Percentiles rank a stretch among this genome's conserved stretches.
These are phyloP conservation scores for Aldabrachelys gigantea DNA, from an alignment of 2,113 vertebrate species.

Conservation along the genomic window DNA sequence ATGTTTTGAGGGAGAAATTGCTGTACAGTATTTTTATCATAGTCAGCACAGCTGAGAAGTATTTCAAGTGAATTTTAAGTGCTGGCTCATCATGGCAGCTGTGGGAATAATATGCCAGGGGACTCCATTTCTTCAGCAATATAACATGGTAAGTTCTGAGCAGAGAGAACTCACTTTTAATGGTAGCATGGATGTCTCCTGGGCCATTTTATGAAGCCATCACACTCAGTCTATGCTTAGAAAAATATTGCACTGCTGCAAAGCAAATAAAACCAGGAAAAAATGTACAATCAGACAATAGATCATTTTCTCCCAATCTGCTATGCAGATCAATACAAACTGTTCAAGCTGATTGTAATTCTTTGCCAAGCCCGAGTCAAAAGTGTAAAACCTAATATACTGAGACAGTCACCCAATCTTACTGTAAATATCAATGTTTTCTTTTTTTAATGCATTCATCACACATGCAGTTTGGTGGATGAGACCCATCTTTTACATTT, in stretches of 20 bases:
- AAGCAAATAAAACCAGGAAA: constrained; percentile 55
- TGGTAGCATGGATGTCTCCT: constrained; percentile 42
- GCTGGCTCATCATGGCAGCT: constrained; percentile 26
- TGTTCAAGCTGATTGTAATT: constrained; percentile 41
- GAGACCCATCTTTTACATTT: constrained; percentile 45
- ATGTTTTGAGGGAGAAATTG: constrained; percentile 15
- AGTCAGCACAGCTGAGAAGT: constrained; percentile 18
- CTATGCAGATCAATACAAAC: constrained; percentile 69
- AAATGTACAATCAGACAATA: constrained; percentile 46
- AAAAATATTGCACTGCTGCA: constrained; percentile 59
- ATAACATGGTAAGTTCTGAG: constrained; percentile 37
- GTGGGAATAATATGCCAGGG: constrained; percentile 54
- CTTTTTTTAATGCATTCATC: constrained; percentile 15
- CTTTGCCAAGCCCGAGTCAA: constrained; percentile 38
- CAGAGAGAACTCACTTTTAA: background rate
- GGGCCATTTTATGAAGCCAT: constrained; percentile 38
- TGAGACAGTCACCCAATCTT: background rate
- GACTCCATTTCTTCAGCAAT: constrained; percentile 42
- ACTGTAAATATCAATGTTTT: constrained; percentile 25
- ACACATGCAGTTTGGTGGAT: background rate
- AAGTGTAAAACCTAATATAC: constrained; percentile 27
- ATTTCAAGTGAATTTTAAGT: constrained; percentile 45
- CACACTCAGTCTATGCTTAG: constrained; percentile 40
- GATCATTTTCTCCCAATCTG: constrained; percentile 20
- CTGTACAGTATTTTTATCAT: background rate